Base-by-base conservation (phyloP, 2,888 invertebrate species). In the Coronaproctus castanopsis region DNA sequence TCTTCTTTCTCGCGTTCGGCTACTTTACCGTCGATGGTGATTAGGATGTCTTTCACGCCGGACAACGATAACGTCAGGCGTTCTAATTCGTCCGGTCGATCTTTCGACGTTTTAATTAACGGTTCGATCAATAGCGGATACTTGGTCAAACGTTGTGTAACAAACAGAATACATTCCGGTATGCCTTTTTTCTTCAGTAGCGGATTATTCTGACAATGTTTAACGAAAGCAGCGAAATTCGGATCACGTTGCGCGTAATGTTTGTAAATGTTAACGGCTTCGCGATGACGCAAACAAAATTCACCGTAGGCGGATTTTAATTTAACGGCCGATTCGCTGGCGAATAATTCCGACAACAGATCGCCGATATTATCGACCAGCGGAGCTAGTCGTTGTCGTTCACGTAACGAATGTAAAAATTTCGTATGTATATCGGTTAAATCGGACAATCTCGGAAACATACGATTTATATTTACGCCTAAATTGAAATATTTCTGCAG, bases 111-210 rank as follows among this genome's bases (percentile, higher is more conserved):
- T 73, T 95, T 96, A 59, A 93, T 80, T 52, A 96, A 73, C 1
- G 92, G 89, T 69, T 96, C 95, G 63, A 96, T 80, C 2, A 96
- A 76, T 23, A 93, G 73, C 0, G 95, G 95, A 74, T 96, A 96
- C 70, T 96, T 96, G 18, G 95, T 95, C 52, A 95, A 77, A 65
- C 96, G 78, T 72, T 95, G 95, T 0, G 95, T 93, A 18, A 96
- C 93, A 72, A 93, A 88, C 61, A 95, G 72, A 66, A 96, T 88
- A 71, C 93, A 95, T 72, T 95, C 95, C 1, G 93, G 92, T 57
- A 96, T 89, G 62, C 93, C 93, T 75, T 92, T 90, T 71, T 92
- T 89, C 74, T 92, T 87, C 61, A 93, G 78, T 67, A 92, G 72
- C 3, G 88, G 87, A 74, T 90, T 89, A 59, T 82, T 79, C 70